These are phyloP conservation scores for Brachionus rotundiformis DNA, from an alignment of 1,140 invertebrate genomes.

Conservation along the genomic window DNA sequence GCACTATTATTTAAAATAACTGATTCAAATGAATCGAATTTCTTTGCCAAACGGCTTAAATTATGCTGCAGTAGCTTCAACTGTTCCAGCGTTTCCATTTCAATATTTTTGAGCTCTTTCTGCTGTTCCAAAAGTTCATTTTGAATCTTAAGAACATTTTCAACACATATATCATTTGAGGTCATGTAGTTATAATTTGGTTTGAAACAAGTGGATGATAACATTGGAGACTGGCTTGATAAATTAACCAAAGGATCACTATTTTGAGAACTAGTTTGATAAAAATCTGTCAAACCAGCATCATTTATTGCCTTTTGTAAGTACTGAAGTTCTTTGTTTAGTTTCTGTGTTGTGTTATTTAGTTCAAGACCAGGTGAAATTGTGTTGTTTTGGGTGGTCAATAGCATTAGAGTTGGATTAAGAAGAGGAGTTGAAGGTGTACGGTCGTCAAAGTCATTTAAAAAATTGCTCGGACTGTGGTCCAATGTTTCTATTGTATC, in stretches of 20 bases:
- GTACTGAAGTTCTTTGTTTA: conserved; percentile 36
- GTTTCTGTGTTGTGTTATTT: neutral
- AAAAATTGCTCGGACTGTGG: neutral
- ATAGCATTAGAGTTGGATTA: conserved; percentile 11
- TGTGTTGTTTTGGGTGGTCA: neutral
- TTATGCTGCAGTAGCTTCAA: conserved; percentile 13
- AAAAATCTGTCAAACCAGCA: conserved; percentile 40
- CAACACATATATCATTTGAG: neutral
- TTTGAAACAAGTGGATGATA: neutral
- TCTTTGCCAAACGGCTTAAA: neutral
- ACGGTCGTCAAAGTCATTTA: conserved; percentile 30
- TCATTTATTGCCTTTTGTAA: conserved; percentile 39
- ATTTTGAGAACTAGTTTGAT: conserved; percentile 1
- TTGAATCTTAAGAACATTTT: conserved; percentile 23
- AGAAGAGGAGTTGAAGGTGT: neutral
- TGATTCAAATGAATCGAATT: conserved; percentile 30
- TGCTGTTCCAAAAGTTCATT: conserved; percentile 47
- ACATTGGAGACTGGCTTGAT: neutral
- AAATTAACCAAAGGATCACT: neutral
- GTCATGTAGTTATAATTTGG: neutral
- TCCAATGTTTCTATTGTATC: neutral
- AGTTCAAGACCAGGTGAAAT: neutral
- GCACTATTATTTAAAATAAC: conserved; percentile 15
- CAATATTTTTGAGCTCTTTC: conserved; percentile 29
- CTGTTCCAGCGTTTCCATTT: conserved; percentile 38